phyloP scores from a whole-genome alignment of 2,888 invertebrate species.

The Chrysina gloriosa region DNA sequence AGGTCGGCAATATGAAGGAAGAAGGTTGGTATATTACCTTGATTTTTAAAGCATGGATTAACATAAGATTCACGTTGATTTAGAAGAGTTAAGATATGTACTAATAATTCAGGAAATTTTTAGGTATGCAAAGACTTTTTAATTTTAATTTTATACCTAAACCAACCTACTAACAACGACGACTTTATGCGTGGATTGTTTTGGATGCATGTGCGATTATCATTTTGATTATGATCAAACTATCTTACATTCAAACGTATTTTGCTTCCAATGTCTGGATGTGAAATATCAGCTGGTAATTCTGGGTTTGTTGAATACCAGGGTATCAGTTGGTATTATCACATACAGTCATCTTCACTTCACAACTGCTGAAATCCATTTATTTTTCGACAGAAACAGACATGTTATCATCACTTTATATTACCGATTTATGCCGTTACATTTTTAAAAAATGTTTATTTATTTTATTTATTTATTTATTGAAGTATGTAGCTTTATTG shows the following conservation, averaged over 20 bases:
- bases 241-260: neutral
- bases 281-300: slow-evolving; percentile 99
- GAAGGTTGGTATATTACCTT: slow-evolving; percentile 74
- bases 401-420: neutral
- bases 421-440: neutral
- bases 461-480: too few relatives aligned
- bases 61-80: too few relatives aligned
- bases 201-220: too few relatives aligned
- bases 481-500: too few relatives aligned
- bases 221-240: neutral
- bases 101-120: too few relatives aligned
- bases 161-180: too few relatives aligned
- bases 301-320: slow-evolving; percentile 85
- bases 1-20: slow-evolving; percentile 68
- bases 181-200: too few relatives aligned
- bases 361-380: slow-evolving; percentile 41
- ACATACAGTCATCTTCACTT: slow-evolving; percentile 61
- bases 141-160: too few relatives aligned
- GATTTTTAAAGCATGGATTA: neutral
- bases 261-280: slow-evolving; percentile 58
- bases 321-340: slow-evolving; percentile 88
- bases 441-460: too few relatives aligned
- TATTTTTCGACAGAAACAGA: too few relatives aligned
- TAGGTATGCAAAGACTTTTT: too few relatives aligned
- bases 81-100: too few relatives aligned